Base-by-base conservation (phyloP, 2,797 vertebrate genomes). In the Scyliorhinus canicula region DNA sequence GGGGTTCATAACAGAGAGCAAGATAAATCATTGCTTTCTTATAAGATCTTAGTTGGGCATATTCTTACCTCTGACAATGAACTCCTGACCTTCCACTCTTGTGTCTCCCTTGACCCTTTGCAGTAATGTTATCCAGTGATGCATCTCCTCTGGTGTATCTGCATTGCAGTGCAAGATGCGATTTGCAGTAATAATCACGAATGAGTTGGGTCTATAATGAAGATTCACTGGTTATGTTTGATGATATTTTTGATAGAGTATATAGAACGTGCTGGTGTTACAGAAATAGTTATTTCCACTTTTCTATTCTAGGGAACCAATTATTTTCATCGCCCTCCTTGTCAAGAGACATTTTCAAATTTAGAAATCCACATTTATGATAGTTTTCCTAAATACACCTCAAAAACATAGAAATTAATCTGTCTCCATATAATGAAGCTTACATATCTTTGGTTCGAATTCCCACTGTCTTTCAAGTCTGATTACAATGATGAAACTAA, bases 111-210 rank as follows among this genome's bases (percentile, higher is more conserved):
- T 99, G 84, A 98, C 98, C 91, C 99, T 97, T 96, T 99, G 99
- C 95, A 99, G 98, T 96, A 99, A 97, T 0, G 99, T 98, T 96
- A 99, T 99, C 99, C 99, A 99, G 97, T 99, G 99, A 96, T 99
- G 99, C 99, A 99, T 99, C 97, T 99, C 99, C 96, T 99, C 99
- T 0, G 99, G 98, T 0, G 98, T 98, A 96, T 99, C 99, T 0
- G 99, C 98, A 95, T 99, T 99, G 96, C 99, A 99, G 96, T 99
- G 98, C 93, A 99, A 97, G 95, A 99, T 98, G 2, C 99, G 98
- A 96, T 99, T 98, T 44, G 99, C 99, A 0, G 99, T 99, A 96
- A 99, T 99, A 96, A 99, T 99, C 96, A 99, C 99, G 69, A 99
- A 99, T 0, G 99, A 99, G 96, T 99, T 99, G 0, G 98, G 98